Evolutionary conservation across 2,113 vertebrate species (phyloP).

Genomic region (Sula dactylatra): DNA sequence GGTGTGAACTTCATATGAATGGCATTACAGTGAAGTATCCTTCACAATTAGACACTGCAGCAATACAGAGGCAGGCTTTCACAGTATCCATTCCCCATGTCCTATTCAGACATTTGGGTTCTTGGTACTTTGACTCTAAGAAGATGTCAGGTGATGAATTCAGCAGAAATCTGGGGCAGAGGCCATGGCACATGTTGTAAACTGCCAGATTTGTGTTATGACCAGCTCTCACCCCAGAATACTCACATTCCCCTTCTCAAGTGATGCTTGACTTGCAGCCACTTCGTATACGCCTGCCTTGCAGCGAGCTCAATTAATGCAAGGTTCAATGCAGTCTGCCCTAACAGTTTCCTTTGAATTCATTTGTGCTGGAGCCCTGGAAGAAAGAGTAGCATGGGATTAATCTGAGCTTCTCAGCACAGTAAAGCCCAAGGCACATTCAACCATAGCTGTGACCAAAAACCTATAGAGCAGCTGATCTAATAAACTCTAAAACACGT

Average conservation of each 20-base stretch:
- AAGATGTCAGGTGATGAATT: not conserved
- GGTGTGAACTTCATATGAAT: not conserved
- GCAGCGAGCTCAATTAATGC: not conserved
- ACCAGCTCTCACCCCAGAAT: not conserved
- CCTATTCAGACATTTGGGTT: not conserved
- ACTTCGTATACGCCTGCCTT: not conserved
- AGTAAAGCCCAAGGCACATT: not conserved
- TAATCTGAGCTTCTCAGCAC: not conserved
- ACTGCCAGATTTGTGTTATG: not conserved
- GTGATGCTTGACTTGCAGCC: not conserved
- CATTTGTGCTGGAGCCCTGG: not conserved
- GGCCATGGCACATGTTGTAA: not conserved
- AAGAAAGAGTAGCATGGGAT: not conserved
- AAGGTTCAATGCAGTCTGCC: not conserved
- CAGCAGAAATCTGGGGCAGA: not conserved
- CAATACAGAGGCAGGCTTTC: not conserved
- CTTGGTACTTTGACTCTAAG: not conserved
- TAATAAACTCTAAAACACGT: not conserved
- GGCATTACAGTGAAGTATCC: not conserved
- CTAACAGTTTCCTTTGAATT: not conserved
- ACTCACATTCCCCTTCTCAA: not conserved
- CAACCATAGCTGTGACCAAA: not conserved
- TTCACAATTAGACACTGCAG: not conserved
- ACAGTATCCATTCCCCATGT: not conserved
- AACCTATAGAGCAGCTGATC: not conserved